Percentiles rank a stretch among this genome's conserved stretches.
Conservation (phyloP, 2,888 invertebrate genomes). For the Thumatha senex region DNA sequence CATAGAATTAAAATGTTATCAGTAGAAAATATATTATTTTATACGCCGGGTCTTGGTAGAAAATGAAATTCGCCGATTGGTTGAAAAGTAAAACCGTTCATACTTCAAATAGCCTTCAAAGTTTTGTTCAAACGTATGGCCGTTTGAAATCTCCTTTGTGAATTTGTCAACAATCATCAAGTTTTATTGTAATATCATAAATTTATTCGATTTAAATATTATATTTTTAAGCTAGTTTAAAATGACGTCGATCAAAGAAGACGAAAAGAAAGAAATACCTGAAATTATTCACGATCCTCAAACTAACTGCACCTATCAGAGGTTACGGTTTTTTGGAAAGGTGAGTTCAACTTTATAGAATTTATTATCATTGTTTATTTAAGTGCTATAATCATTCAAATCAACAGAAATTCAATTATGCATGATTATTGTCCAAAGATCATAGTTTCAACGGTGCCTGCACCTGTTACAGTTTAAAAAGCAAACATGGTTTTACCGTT, state of each 20-base stretch:
- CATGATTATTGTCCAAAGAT: neutral
- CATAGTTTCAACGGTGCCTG: conserved; percentile 9
- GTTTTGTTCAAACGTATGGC: conserved; percentile 69
- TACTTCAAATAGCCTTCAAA: conserved; percentile 50
- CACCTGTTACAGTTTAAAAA: conserved; percentile 24
- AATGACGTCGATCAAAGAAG: conserved; percentile 79
- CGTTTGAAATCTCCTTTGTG: conserved; percentile 77
- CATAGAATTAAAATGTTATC: too few relatives aligned
- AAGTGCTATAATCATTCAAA: too few relatives aligned
- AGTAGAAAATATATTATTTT: too few relatives aligned
- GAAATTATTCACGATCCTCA: conserved; percentile 91
- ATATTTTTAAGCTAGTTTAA: conserved; percentile 78
- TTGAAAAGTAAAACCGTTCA: conserved; percentile 58
- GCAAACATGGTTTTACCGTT: conserved; percentile 16
- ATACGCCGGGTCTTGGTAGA: conserved; percentile 28
- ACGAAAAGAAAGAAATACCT: conserved; percentile 89
- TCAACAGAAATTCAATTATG: too few relatives aligned
- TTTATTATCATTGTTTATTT: too few relatives aligned
- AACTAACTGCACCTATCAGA: conserved; percentile 90
- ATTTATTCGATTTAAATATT: conserved; percentile 67
- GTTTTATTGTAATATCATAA: conserved; percentile 48
- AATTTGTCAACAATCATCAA: conserved; percentile 72
- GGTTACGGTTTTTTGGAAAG: conserved; percentile 95
- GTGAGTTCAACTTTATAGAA: conserved; percentile 73
- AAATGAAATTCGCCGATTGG: conserved; percentile 59